Evolutionary conservation across 2,113 vertebrate genomes (phyloP), one percentile per base, ranked within the genome.

Genomic region (Dromiciops gliroides): DNA sequence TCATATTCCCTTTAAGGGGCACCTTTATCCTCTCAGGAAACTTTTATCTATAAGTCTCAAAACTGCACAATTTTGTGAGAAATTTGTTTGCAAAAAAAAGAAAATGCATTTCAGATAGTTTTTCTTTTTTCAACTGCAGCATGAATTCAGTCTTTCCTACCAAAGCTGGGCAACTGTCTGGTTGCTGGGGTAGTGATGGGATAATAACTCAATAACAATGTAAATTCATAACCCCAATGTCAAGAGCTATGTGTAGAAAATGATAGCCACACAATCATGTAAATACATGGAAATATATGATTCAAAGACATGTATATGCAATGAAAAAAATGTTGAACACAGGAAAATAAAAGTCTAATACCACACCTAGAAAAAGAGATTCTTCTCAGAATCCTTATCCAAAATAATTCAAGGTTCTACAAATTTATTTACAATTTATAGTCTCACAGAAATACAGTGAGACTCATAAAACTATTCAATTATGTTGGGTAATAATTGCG

Each of bases 251-350:
- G 67, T 95, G 91, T 53, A 95, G 95, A 56, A 94, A 95, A 94
- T 60, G 56, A 93, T 24, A 95, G 92, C 23, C 31, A 89, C 88
- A 90, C 75, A 94, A 89, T 90, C 83, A 95, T 93, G 67, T 94
- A 53, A 67, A 60, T 90, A 93, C 4, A 22, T 94, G 92, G 51
- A 90, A 89, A 88, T 48, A 92, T 50, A 50, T 92, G 67, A 83
- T 44, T 83, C n/a, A 83, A 91, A 91, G 90, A 91, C 48, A 88
- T 94, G 95, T 95, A 56, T 92, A 96, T 93, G 95, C 95, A 96
- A 97, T 96, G 95, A 48, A 96, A 92, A 95, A 53, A 91, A 95
- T 89, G 93, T 0, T 14, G 24, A 90, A 97, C 92, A 95, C 88
- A 96, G 1, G 94, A 91, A 91, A 95, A 94, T 92, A 93, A 91